A percentile compares a stretch with the other conserved stretches of the same genome.
Evolutionary conservation across 2,113 vertebrate genomes (phyloP).

Genomic region (Prunella fulvescens): DNA sequence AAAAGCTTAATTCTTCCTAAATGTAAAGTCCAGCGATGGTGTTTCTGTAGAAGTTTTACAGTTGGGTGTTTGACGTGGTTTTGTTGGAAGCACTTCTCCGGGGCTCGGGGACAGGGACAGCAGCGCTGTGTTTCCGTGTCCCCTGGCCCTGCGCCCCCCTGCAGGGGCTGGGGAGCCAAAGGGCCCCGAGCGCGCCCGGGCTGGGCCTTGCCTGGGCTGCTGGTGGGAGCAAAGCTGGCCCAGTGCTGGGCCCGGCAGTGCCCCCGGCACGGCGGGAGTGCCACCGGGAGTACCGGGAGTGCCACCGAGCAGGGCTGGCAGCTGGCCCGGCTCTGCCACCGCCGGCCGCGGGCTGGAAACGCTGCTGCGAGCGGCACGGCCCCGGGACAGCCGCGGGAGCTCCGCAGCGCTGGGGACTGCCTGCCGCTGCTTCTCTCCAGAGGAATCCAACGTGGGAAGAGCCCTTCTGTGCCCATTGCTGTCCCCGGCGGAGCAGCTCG

Average conservation of each 20-base stretch:
- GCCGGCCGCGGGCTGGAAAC: not conserved
- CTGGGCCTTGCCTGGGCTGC: not conserved
- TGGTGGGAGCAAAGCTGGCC: not conserved
- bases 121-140: not conserved
- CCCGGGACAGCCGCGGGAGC: not conserved
- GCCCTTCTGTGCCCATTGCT: not conserved
- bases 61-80: constrained; percentile 36
- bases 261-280: not conserved
- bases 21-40: constrained; percentile 50
- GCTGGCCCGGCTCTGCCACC: not conserved
- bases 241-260: not conserved
- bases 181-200: not conserved
- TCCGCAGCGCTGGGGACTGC: not conserved
- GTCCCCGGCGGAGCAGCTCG: not conserved
- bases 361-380: not conserved
- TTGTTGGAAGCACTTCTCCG: constrained; percentile 42
- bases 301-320: not conserved
- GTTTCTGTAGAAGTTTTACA: constrained; percentile 52
- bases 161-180: not conserved
- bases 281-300: too few relatives aligned
- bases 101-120: constrained; percentile 6
- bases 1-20: constrained; percentile 78
- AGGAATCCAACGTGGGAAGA: not conserved
- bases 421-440: not conserved
- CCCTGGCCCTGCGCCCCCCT: too few relatives aligned